phyloP scores from a whole-genome alignment of 2,888 invertebrate species.

The Cybosia mesomella region DNA sequence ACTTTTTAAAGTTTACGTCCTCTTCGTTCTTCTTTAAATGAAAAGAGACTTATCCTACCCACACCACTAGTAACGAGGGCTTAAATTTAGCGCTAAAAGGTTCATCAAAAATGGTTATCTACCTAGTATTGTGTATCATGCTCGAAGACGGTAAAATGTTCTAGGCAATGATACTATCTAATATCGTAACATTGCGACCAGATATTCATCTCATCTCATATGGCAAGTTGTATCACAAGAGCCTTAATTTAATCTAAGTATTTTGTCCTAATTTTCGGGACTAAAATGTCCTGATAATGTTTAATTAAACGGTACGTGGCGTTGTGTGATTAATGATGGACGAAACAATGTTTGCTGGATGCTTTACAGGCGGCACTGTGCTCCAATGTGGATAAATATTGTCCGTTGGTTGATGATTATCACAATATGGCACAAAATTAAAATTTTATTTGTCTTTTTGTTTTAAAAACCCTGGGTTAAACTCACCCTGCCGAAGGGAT shows the following conservation, averaged over 20 bases:
- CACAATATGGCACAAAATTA: too few species aligned
- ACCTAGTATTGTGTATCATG: too few species aligned
- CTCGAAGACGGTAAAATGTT: too few species aligned
- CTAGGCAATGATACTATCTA: too few species aligned
- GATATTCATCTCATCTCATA: background rate
- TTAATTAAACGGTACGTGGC: conserved; percentile 21
- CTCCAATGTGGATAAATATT: background rate
- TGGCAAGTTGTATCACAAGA: background rate
- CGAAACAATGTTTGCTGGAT: conserved; percentile 21
- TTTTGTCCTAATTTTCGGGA: background rate
- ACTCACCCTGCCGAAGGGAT: background rate
- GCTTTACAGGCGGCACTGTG: background rate
- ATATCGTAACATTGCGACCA: background rate
- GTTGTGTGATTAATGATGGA: conserved; percentile 24
- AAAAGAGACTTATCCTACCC: too few species aligned
- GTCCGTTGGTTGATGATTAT: background rate
- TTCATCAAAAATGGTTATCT: too few species aligned
- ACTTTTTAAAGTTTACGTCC: too few species aligned
- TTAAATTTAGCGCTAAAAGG: too few species aligned
- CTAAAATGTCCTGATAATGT: background rate
- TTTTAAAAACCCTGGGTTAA: background rate
- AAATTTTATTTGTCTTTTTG: background rate
- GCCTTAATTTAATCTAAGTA: background rate
- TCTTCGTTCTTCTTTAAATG: too few species aligned
- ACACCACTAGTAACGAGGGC: too few species aligned